Conservation (phyloP, 2,797 vertebrate species). For the Enteromius argenteus region DNA sequence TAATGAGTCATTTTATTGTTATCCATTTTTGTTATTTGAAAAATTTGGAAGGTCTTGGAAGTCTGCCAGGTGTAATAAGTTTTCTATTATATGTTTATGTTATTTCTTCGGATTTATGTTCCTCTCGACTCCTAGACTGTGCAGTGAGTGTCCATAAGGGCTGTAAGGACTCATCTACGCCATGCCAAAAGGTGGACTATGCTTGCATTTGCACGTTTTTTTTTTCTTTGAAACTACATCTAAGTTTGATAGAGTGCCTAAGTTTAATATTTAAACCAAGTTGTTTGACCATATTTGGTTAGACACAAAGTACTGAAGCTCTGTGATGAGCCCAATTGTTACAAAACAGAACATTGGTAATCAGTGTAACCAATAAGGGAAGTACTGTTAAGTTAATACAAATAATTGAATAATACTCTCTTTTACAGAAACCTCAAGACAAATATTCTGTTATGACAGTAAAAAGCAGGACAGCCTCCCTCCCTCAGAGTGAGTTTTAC, state of each 20-base stretch:
- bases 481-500: constrained; percentile 81
- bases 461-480: constrained; percentile 78
- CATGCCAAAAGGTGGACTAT: constrained; percentile 86
- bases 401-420: background rate
- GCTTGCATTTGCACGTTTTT: constrained; percentile 13
- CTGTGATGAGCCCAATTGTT: background rate
- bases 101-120: background rate
- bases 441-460: constrained; percentile 75
- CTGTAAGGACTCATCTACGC: constrained; percentile 86
- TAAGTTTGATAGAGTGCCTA: background rate
- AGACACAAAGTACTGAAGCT: constrained; percentile 1
- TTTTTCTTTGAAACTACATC: constrained; percentile 32
- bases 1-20: background rate
- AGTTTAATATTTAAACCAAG: constrained; percentile 50
- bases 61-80: background rate
- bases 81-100: background rate
- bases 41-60: background rate
- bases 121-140: constrained; percentile 81
- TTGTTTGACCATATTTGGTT: constrained; percentile 36
- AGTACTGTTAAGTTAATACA: background rate
- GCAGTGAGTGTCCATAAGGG: constrained; percentile 85
- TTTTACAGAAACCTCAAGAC: constrained; percentile 87
- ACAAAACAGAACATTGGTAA: background rate
- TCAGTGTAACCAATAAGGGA: constrained; percentile 3
- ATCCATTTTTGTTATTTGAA: constrained; percentile 5